Evolutionary conservation across 2,797 vertebrate species (phyloP), one percentile per base, ranked within the genome.

Genomic region (Sphenopsis melanotis): DNA sequence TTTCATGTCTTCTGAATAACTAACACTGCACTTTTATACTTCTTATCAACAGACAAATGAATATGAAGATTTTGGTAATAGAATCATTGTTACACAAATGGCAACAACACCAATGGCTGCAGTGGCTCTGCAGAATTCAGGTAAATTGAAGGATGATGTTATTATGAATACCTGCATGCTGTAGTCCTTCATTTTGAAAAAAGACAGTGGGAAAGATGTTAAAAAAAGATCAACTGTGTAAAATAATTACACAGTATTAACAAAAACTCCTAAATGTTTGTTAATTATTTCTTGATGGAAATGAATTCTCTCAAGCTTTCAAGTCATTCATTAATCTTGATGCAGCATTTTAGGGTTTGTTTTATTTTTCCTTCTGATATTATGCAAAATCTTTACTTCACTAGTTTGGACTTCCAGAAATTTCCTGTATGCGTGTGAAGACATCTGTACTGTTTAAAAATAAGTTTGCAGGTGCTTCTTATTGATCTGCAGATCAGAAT

Each of bases 11-110:
- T 74, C 19, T 70, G 50, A 74, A 50, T 66, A 75, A 41, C 44
- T 90, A 74, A 86, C 20, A 29, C 18, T 66, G 12, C 44, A 4
- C 76, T 84, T 72, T 78, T 78, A 4, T 81, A 23, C 81, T 37
- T 93, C 18, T 87, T 96, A 18, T 57, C 87, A 84, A 69, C 61
- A 99, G 99, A 98, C 98, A 87, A 98, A 98, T 95, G 98, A 98
- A 78, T 98, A 98, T 97, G 98, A 98, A 96, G 99, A 99, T 88
- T 99, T 98, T 97, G 99, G 97, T 70, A 99, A 98, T 11, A 98
- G 98, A 56, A 98, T 99, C 90, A 98, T 99, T 98, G 97, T 99
- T 95, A 98, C 99, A 26, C 99, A 99, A 95, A 97, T 99, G 80
- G 98, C 99, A 46, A 97, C 98, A 20, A 99, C 98, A 39, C 98